Evolutionary conservation across 2,888 invertebrate genomes (phyloP), one percentile per base, ranked within the genome.

Genomic region (Chouioia cunea): DNA sequence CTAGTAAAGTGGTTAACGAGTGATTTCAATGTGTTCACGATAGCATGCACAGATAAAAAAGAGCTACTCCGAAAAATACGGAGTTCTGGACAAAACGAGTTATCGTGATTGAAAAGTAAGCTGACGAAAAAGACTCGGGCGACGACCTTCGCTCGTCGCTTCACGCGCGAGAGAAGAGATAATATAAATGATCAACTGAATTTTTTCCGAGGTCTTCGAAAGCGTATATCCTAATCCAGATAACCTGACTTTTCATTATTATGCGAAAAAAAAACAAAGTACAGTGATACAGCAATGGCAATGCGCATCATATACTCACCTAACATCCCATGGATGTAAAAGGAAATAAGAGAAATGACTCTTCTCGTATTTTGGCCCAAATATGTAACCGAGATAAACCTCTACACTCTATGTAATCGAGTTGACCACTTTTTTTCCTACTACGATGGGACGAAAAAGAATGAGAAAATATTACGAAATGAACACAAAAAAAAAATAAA

Each of bases 401-500:
- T 65, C 57, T 50, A 23, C 14, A 48, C 62, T 60, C 56, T 72
- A 59, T 73, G 79, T 77, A 79, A 80, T 80, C 79, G 83, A 82
- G 81, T 80, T 80, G 79, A 82, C 81, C 81, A 79, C 78, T 81
- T 81, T 82, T 27, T 82, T 81, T 82, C 80, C 79, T 80, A 82
- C 75, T 79, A 74, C 74, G 60, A 77, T 58, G 72, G 67, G 67
- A 65, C 48, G 63, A 74, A 57, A 70, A 70, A 60, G 52, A 72
- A 64, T 52, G 60, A 71, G 46, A 23, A 67, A 60, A 59, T 54
- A 57, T 66, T 48, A 67, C 36, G 10, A 36, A 36, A 36, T 36
- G 10, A 36, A n/a, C n/a, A n/a, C n/a, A n/a, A n/a, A n/a, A 12
- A 12, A 10, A 71, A 74, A 65, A 71, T 71, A 66, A 67, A 67